A percentile compares a stretch with the other conserved stretches of the same genome.
These are phyloP conservation scores for Danaus chrysippus DNA, from an alignment of 2,888 invertebrate genomes.

Conservation along the genomic window DNA sequence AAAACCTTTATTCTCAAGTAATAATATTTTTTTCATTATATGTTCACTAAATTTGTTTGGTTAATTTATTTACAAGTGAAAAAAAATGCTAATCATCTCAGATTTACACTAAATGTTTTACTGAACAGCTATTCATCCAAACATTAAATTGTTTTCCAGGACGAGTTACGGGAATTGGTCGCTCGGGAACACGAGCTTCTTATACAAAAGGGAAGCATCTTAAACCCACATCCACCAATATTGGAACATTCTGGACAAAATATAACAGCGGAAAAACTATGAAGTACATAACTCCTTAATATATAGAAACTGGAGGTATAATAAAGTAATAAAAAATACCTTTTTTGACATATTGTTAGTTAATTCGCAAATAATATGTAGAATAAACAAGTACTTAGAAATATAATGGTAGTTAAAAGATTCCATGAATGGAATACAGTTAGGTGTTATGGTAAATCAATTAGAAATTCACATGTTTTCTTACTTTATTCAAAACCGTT, in stretches of 20 bases:
- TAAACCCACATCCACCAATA: conserved; percentile 37
- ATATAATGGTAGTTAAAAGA: too few species aligned
- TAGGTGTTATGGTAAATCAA: too few species aligned
- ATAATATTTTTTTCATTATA: too few species aligned
- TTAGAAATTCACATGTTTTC: too few species aligned
- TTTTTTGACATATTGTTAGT: background rate
- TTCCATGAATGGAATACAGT: too few species aligned
- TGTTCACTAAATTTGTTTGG: too few species aligned
- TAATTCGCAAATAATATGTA: too few species aligned
- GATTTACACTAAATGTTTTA: background rate
- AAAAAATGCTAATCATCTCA: too few species aligned
- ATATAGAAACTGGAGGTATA: background rate
- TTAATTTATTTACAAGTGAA: too few species aligned
- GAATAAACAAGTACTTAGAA: too few species aligned
- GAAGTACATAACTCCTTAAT: conserved; percentile 27
- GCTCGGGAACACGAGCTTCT: conserved; percentile 77
- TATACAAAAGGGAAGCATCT: conserved; percentile 48
- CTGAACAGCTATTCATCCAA: background rate
- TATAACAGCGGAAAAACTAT: conserved; percentile 41
- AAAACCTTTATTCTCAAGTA: too few species aligned
- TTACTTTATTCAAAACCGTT: too few species aligned
- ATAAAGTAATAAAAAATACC: background rate
- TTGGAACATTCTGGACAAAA: conserved; percentile 25
- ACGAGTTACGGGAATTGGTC: conserved; percentile 80
- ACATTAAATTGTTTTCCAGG: conserved; percentile 55